Evolutionary conservation across 2,888 invertebrate genomes (phyloP), one percentile per base, ranked within the genome.

Genomic region (Hipparchia sbordonii): DNA sequence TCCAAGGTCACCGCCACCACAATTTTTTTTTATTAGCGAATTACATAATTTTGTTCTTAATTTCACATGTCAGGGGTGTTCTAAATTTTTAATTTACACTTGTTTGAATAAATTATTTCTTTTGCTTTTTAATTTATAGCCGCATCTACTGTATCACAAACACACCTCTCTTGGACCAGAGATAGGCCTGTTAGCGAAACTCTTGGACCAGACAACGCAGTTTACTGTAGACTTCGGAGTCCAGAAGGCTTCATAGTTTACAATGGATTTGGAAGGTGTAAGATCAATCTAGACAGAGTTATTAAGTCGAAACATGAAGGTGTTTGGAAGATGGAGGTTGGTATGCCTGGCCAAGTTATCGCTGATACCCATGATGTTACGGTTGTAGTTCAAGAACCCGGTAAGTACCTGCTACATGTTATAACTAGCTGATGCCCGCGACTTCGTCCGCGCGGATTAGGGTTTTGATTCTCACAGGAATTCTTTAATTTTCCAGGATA

Each of bases 241-340:
- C 82, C 86, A 0, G 59, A 67, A 12, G 82, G 81, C 0, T 68
- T 77, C 13, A 76, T 75, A 0, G 77, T 86, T 6, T 90, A 82
- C 72, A 88, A 91, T 48, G 82, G 82, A 56, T 91, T 91, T 67
- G 89, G 92, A 2, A 82, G 78, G 71, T 93, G 93, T 76, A 79
- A 73, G 56, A 76, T 92, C n/a, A 75, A 71, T 0, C 33, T 92
- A 12, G 81, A 84, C 4, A 84, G 84, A 66, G 89, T 84, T 0
- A 81, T 84, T 0, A 81, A 79, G 0, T 13, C 33, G 0, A 81
- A 83, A 5, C 89, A 91, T 70, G 57, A 68, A 2, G 92, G 92
- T 0, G n/a, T 52, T 0, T 93, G 92, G 92, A 84, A 12, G 12
- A 81, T 89, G 78, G 72, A 75, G 0, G 78, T 89, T 2, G 89